These are phyloP conservation scores for Drepanosiphum platanoidis DNA, from an alignment of 2,888 invertebrate genomes.

Conservation along the genomic window DNA sequence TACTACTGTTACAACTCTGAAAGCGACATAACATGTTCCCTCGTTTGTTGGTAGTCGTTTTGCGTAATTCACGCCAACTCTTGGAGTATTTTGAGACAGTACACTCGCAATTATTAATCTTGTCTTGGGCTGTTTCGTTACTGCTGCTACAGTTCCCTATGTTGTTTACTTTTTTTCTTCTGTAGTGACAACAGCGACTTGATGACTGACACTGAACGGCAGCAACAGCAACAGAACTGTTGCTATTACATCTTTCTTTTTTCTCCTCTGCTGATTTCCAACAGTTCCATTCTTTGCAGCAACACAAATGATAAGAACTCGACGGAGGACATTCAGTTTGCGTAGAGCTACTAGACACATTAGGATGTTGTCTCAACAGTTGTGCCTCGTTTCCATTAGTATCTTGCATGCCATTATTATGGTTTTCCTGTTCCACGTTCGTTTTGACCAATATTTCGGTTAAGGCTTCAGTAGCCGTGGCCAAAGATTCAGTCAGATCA, in stretches of 20 bases:
- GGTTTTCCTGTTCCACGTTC: not conserved
- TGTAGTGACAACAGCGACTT: constrained; percentile 26
- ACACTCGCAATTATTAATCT: not conserved
- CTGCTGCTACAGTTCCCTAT: not conserved
- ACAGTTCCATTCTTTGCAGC: constrained; percentile 46
- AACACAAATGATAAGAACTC: constrained; percentile 31
- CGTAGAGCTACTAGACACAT: constrained; percentile 44
- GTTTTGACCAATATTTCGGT: constrained; percentile 45
- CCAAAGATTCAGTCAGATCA: constrained; percentile 35
- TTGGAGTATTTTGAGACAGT: constrained; percentile 28
- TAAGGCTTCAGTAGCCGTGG: constrained; percentile 45
- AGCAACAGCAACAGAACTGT: not conserved
- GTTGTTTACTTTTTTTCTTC: constrained; percentile 13
- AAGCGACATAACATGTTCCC: constrained; percentile 30
- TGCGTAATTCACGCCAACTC: constrained; percentile 50
- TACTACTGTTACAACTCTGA: constrained; percentile 6
- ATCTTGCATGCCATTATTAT: not conserved
- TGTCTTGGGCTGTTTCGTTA: not conserved
- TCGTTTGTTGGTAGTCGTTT: constrained; percentile 9
- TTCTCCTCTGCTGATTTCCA: constrained; percentile 19
- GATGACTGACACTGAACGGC: constrained; percentile 15
- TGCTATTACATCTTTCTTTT: not conserved
- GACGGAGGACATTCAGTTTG: constrained; percentile 39
- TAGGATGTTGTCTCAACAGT: constrained; percentile 1
- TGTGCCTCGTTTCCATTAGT: constrained; percentile 20